A percentile compares a stretch with the other conserved stretches of the same genome.
phyloP scores from a whole-genome alignment of 2,888 invertebrate species.

The Pollenia angustigena region DNA sequence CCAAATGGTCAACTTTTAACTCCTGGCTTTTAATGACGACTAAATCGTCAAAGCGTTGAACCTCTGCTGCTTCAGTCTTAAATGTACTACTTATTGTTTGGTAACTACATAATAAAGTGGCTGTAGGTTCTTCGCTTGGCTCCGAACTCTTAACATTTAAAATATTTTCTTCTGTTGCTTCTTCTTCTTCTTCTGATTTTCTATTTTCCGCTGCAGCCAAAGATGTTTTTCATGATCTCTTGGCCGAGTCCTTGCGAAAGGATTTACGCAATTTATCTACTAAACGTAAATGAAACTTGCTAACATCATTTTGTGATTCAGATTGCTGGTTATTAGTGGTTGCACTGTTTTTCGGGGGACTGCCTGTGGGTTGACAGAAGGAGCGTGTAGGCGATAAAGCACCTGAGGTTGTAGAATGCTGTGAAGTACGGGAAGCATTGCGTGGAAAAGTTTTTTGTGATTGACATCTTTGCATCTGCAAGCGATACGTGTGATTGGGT shows the following conservation, averaged over 20 bases:
- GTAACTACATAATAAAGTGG: constrained; percentile 22
- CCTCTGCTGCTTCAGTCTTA: constrained; percentile 56
- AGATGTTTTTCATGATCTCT: constrained; percentile 81
- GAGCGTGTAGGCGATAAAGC: constrained; percentile 87
- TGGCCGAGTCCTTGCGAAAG: constrained; percentile 85
- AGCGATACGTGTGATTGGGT: constrained; percentile 84
- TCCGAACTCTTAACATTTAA: constrained; percentile 59
- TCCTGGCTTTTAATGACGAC: constrained; percentile 57
- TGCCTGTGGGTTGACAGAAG: constrained; percentile 80
- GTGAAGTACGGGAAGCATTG: constrained; percentile 87
- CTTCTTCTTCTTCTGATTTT: constrained; percentile 67
- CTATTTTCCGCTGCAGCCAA: constrained; percentile 72
- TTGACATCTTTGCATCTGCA: constrained; percentile 83
- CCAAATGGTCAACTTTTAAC: constrained; percentile 54
- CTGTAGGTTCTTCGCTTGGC: constrained; percentile 19
- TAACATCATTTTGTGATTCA: constrained; percentile 87
- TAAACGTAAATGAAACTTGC: constrained; percentile 89
- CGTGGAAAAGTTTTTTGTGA: constrained; percentile 87
- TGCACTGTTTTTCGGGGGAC: constrained; percentile 82
- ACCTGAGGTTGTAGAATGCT: constrained; percentile 85
- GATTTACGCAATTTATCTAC: constrained; percentile 90
- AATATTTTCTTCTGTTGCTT: constrained; percentile 73
- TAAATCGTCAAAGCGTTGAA: constrained; percentile 36
- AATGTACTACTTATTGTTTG: constrained; percentile 45
- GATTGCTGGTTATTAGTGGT: constrained; percentile 70